Percentiles rank a stretch among this genome's conserved stretches.
These are phyloP conservation scores for Gymnogyps californianus DNA, from an alignment of 2,113 vertebrate genomes.

Conservation along the genomic window DNA sequence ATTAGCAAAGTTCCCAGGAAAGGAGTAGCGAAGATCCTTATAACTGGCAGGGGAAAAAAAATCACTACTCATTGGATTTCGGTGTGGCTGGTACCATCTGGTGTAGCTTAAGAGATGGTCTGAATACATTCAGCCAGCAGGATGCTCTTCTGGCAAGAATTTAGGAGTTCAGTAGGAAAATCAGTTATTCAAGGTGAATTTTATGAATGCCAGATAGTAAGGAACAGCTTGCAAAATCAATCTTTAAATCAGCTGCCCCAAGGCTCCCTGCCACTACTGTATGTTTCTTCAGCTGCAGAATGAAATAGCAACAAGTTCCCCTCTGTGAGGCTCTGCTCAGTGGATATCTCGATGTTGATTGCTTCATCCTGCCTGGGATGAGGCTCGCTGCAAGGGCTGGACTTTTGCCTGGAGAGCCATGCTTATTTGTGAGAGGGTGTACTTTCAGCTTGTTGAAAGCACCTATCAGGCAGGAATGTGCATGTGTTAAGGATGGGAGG, in stretches of 20 bases:
- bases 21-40: background rate
- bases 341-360: background rate
- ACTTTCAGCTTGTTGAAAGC: background rate
- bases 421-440: background rate
- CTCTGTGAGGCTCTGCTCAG: background rate
- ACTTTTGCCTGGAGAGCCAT: background rate
- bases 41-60: background rate
- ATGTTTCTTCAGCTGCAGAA: slow-evolving; percentile 57
- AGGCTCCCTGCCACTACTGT: slow-evolving; percentile 32
- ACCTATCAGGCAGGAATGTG: background rate
- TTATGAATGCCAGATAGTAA: slow-evolving; percentile 2
- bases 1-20: background rate
- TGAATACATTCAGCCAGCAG: background rate
- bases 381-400: fast-evolving
- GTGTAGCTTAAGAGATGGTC: background rate
- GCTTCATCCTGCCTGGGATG: background rate
- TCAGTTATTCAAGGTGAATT: background rate
- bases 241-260: background rate
- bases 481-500: background rate
- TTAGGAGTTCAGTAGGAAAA: background rate
- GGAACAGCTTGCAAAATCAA: background rate
- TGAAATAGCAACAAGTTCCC: slow-evolving; percentile 15
- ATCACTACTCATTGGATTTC: background rate
- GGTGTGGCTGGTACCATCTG: background rate
- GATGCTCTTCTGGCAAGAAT: background rate